phyloP scores from a whole-genome alignment of 2,888 invertebrate genomes.

The Euzetes globulus region DNA sequence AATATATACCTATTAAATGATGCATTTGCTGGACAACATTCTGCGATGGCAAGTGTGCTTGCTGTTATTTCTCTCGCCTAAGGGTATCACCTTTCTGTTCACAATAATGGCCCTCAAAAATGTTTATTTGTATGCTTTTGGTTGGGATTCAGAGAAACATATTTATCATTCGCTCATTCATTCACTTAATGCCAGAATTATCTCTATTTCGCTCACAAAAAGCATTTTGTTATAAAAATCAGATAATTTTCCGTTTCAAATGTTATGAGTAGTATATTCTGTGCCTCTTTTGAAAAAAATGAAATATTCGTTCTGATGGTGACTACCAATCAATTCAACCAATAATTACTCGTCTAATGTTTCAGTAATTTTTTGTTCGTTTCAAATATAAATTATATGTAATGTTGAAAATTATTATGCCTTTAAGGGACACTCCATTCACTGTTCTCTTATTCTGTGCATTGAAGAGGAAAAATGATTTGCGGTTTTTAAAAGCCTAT shows the following conservation, averaged over 20 bases:
- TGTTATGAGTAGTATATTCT: background rate
- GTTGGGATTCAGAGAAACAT: background rate
- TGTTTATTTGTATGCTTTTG: background rate
- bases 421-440: constrained; percentile 13
- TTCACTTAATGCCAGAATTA: background rate
- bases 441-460: background rate
- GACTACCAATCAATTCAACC: no score
- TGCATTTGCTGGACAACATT: background rate
- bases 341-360: background rate
- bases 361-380: background rate
- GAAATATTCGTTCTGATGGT: background rate
- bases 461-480: background rate
- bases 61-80: background rate
- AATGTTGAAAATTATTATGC: background rate
- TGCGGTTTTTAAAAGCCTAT: constrained; percentile 12
- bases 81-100: background rate
- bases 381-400: background rate
- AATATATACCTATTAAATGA: background rate
- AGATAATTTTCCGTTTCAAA: background rate
- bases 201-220: background rate
- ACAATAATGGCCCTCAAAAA: background rate
- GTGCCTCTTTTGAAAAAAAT: background rate
- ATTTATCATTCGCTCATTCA: background rate
- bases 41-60: background rate
- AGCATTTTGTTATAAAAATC: background rate